Base-by-base conservation (phyloP, 2,797 vertebrate genomes). In the Premnoplex brunnescens region DNA sequence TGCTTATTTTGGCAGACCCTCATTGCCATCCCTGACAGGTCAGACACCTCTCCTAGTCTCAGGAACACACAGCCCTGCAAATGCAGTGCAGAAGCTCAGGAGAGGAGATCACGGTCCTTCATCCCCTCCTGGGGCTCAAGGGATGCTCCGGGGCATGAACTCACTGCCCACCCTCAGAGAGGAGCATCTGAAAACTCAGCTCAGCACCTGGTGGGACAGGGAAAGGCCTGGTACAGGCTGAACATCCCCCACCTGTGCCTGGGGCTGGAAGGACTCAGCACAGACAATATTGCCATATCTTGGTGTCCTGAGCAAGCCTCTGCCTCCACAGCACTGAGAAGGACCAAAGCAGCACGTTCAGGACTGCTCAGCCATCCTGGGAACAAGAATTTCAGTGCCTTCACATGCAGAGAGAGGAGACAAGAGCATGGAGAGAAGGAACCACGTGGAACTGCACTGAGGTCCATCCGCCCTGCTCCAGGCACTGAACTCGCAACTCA, bases 281-380 rank as follows among this genome's bases (percentile, higher is more conserved):
- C 32, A n/a, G 55, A 14, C 36, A 43, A 10, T 4, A 17, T 0
- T n/a, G 56, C 30, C 68, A 49, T 21, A 49, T 18, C 21, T 26
- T 5, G 1, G 56, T 0, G 0, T 22, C 60, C 59, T 5, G 59
- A 49, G 30, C 0, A 0, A 89, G 36, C 39, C 21, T 46, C 52
- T 15, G 18, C 39, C 49, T 54, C 79, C 43, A 21, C 1, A 0
- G 48, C 44, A 41, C 36, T 2, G 14, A 59, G 22, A 30, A 80
- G 20, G 34, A 49, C 32, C 37, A 34, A 54, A 80, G 48, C 54
- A 79, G 41, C 44, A 77, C 18, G 18, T 8, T 32, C 41, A 68
- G 79, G 69, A 26, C n/a, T 11, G 43, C 64, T 72, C 46, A 16
- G 64, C 46, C 69, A 72, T 8, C 30, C 85, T 48, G 46, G 54